Evolutionary conservation across 37 sponge, comb jelly and placozoan species (phyloP), one percentile per base, ranked within the genome.

Genomic region (Agelas oroides): DNA sequence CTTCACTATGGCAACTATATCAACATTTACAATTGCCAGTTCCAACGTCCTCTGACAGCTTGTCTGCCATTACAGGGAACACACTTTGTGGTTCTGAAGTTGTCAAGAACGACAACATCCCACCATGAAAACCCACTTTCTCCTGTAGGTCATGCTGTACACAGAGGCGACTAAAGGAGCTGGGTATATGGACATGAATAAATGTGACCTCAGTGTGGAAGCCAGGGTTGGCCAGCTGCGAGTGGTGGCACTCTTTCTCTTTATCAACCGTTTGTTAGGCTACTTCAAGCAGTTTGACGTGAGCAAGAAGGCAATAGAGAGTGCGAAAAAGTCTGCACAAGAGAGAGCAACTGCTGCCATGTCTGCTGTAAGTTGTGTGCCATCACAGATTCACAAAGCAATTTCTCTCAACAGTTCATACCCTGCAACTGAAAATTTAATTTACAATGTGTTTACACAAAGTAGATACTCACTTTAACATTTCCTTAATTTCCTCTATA

Each of bases 181-280:
- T 8, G 63, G 55, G 18, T 30, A 60, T 32, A 21, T 24, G 18
- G 81, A 87, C 39, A 63, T 65, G 56, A 70, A 17, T 53, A 76
- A 59, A 39, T 39, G 59, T 67, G 77, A 88, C 70, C 46, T 88
- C 21, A 38, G 46, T 70, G 62, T 88, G 32, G 37, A 40, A 12
- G 75, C 67, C 18, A 30, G 66, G 39, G 66, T 90, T 2, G 72
- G 39, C 38, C 73, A 59, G 57, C 28, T 90, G 28, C 72, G 62
- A 65, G 28, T 90, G 16, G 52, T 59, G 20, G 34, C 73, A 56
- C 67, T 84, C 52, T 80, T 73, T 61, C 73, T 80, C n/a, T 84
- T 90, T 63, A 39, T 84, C 25, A 80, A 71, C 41, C 65, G 75
- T 0, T 2, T 89, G 36, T 36, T 78, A 53, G 53, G 12, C 59